A percentile compares a stretch with the other conserved stretches of the same genome.
These are phyloP conservation scores for Mormyrus lacerda DNA, from an alignment of 2,113 vertebrate species.

Conservation along the genomic window DNA sequence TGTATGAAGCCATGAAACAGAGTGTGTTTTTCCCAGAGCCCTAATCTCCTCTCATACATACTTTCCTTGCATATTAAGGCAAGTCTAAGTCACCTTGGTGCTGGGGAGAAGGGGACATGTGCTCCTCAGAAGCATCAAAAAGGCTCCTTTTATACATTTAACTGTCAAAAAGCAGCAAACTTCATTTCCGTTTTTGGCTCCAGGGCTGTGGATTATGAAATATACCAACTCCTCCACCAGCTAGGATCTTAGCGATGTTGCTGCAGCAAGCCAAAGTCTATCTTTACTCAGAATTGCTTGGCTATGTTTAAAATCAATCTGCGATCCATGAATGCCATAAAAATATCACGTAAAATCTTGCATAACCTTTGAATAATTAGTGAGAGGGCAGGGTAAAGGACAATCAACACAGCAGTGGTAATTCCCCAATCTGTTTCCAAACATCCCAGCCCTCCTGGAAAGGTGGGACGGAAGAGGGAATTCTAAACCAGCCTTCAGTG, in stretches of 20 bases:
- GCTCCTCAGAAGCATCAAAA: neutral
- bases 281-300: neutral
- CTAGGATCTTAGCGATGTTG: neutral
- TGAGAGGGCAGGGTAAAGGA: neutral
- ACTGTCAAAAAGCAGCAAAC: neutral
- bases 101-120: neutral
- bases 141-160: neutral
- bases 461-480: neutral
- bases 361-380: neutral
- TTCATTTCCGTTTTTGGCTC: neutral
- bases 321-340: neutral
- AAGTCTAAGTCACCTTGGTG: conserved; percentile 11
- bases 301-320: neutral
- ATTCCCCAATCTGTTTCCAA: neutral
- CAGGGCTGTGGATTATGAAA: neutral
- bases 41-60: conserved; percentile 1
- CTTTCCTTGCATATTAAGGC: neutral
- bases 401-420: neutral
- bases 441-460: neutral
- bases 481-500: neutral
- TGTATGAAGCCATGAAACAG: neutral
- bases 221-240: neutral
- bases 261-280: neutral
- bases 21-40: neutral
- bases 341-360: neutral